phyloP scores from a whole-genome alignment of 2,797 vertebrate genomes.

The Dendrocincla fuliginosa region DNA sequence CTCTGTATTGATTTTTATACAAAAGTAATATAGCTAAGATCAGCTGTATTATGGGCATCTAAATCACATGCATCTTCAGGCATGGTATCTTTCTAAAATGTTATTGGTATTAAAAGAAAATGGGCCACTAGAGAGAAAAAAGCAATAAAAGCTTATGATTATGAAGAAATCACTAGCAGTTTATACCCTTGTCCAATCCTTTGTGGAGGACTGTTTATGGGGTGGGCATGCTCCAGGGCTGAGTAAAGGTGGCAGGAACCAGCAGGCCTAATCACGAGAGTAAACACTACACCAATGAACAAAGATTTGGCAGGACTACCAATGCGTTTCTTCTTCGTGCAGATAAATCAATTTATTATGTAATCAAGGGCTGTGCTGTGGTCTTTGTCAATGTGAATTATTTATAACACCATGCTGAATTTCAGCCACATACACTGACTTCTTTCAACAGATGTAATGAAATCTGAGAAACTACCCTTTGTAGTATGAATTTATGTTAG shows the following conservation, averaged over 20 bases:
- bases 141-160: neutral
- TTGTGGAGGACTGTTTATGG: neutral
- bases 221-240: neutral
- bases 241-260: neutral
- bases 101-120: neutral
- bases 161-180: neutral
- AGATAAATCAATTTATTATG: neutral
- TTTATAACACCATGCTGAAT: neutral
- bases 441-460: neutral
- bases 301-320: neutral
- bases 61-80: neutral
- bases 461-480: neutral
- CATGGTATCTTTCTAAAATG: neutral
- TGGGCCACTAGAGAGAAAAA: neutral
- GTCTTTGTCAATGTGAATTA: slow-evolving; percentile 18
- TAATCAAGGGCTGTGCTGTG: neutral
- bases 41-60: neutral
- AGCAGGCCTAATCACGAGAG: neutral
- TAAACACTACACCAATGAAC: neutral
- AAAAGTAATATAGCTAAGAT: neutral
- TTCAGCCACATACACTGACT: neutral
- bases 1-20: neutral
- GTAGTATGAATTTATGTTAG: neutral
- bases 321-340: neutral
- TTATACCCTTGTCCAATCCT: neutral